Conservation (phyloP, 1,140 invertebrate species). For the Marisa cornuarietis region DNA sequence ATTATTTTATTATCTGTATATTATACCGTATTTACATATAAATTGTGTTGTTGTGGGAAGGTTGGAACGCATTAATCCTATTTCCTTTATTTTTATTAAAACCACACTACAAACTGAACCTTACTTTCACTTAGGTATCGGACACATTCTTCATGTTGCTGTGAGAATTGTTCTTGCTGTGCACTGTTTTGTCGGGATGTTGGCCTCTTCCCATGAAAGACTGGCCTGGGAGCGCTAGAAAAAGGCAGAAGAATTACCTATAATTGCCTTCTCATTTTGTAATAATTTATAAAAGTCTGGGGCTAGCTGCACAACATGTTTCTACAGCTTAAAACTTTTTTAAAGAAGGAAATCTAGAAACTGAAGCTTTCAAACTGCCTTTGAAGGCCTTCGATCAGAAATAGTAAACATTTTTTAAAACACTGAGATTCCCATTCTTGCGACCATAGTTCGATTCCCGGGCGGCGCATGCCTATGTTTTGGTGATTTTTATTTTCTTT, state of each 20-base stretch:
- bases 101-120: background rate
- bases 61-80: too few species aligned
- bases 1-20: too few species aligned
- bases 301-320: too few species aligned
- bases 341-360: too few species aligned
- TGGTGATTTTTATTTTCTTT: conserved; percentile 56
- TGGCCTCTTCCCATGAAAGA: conserved; percentile 35
- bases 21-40: too few species aligned
- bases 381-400: conserved; percentile 37
- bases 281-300: too few species aligned
- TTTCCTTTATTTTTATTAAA: too few species aligned
- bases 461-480: conserved; percentile 89
- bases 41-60: too few species aligned
- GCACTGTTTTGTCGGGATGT: conserved; percentile 24
- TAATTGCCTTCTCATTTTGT: too few species aligned
- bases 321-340: too few species aligned
- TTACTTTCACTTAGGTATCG: conserved; percentile 36
- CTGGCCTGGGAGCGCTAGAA: conserved; percentile 40
- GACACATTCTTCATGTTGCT: conserved; percentile 42
- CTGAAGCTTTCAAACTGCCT: conserved; percentile 40
- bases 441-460: conserved; percentile 96
- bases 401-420: conserved; percentile 21
- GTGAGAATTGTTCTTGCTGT: conserved; percentile 26
- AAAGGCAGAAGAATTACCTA: too few species aligned
- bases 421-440: conserved; percentile 88